These are phyloP conservation scores for Falco rusticolus DNA, from an alignment of 2,797 vertebrate genomes.

Conservation along the genomic window DNA sequence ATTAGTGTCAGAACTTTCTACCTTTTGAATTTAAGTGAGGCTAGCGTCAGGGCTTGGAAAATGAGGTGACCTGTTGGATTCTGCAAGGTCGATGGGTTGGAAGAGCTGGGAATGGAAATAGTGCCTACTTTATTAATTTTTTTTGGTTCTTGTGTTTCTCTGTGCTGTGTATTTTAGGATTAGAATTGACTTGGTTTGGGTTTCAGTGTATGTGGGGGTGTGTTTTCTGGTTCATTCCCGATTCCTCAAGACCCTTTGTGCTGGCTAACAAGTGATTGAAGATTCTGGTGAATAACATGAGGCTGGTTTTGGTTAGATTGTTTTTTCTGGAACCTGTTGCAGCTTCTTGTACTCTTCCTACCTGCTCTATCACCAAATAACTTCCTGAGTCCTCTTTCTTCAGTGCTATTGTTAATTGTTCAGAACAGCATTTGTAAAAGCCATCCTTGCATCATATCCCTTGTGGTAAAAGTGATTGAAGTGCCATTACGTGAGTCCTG, in stretches of 20 bases:
- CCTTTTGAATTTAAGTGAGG: neutral
- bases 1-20: neutral
- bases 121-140: neutral
- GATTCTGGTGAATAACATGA: neutral
- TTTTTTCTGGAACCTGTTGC: neutral
- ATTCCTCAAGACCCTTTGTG: neutral
- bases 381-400: neutral
- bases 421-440: neutral
- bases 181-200: neutral
- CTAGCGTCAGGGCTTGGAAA: neutral
- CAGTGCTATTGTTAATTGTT: neutral
- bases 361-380: neutral
- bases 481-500: neutral
- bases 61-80: neutral
- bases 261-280: neutral
- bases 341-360: neutral
- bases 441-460: neutral
- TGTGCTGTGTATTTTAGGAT: neutral
- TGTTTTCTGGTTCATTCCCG: neutral
- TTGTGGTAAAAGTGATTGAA: neutral
- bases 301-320: neutral
- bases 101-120: neutral
- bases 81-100: neutral
- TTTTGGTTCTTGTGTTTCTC: neutral
- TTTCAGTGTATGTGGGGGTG: neutral